phyloP scores from a whole-genome alignment of 1,140 invertebrate genomes.

The Oncopodura yosiiana region DNA sequence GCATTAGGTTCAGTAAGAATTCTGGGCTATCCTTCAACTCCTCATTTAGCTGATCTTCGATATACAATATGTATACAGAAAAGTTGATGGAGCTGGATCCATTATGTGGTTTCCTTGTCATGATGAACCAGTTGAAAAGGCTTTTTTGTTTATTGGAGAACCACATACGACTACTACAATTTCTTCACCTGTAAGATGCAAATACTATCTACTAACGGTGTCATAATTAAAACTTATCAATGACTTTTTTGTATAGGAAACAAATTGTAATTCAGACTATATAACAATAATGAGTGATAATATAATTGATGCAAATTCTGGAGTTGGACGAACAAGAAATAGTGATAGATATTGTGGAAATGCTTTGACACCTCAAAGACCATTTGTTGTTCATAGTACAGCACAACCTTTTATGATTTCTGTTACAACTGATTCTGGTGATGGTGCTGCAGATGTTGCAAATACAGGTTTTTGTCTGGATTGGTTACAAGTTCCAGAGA shows the following conservation, averaged over 20 bases:
- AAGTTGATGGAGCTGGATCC: constrained; percentile 30
- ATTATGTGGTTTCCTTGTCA: constrained; percentile 32
- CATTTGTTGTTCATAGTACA: too few species aligned
- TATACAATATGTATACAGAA: constrained; percentile 32
- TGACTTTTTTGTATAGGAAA: background rate
- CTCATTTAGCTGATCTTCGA: constrained; percentile 33
- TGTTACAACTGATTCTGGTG: too few species aligned
- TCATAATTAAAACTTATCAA: background rate
- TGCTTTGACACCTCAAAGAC: too few species aligned
- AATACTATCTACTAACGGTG: background rate
- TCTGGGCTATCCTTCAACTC: constrained; percentile 24
- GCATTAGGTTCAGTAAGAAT: constrained; percentile 29
- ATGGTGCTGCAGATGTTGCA: too few species aligned
- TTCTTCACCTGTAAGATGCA: background rate
- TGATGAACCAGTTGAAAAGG: constrained; percentile 11
- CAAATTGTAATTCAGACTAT: constrained; percentile 21
- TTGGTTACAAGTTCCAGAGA: too few species aligned
- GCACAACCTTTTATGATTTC: too few species aligned
- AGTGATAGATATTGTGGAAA: constrained; percentile 31
- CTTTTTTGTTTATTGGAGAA: constrained; percentile 5
- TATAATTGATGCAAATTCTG: too few species aligned
- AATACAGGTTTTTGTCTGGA: too few species aligned
- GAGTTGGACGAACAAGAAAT: background rate
- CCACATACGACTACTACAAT: background rate
- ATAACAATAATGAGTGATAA: constrained; percentile 33